phyloP scores from a whole-genome alignment of 2,113 vertebrate species.

The Cheirogaleus medius region DNA sequence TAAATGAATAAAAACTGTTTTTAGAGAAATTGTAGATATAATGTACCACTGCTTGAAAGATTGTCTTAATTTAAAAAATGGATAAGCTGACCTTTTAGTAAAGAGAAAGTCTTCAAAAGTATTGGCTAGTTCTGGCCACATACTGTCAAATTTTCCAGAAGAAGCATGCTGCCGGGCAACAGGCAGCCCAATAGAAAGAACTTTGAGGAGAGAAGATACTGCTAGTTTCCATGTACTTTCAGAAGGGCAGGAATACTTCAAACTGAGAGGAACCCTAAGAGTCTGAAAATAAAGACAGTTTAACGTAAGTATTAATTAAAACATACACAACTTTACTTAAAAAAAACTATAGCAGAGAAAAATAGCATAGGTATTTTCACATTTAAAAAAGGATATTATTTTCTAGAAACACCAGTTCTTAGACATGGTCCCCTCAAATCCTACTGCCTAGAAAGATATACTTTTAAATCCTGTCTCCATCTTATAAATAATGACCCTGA shows the following conservation, averaged over 20 bases:
- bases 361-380: background rate
- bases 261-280: conserved; percentile 92
- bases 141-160: conserved; percentile 96
- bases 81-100: conserved; percentile 93
- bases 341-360: background rate
- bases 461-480: conserved; percentile 11
- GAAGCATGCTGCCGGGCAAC: conserved; percentile 97
- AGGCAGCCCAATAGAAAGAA: conserved; percentile 95
- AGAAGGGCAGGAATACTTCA: conserved; percentile 98
- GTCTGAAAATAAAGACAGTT: conserved; percentile 84
- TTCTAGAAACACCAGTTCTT: conserved; percentile 27
- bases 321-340: background rate
- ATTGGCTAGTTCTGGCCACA: conserved; percentile 97
- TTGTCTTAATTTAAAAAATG: background rate
- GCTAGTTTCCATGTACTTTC: conserved; percentile 99
- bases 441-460: background rate
- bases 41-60: background rate
- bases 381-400: background rate
- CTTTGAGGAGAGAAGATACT: conserved; percentile 96
- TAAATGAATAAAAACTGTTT: conserved; percentile 19
- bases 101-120: conserved; percentile 99
- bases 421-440: background rate
- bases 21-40: background rate
- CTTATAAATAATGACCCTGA: background rate
- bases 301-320: conserved; percentile 17